These are phyloP conservation scores for Eurytoma californica DNA, from an alignment of 2,888 invertebrate species.

Conservation along the genomic window DNA sequence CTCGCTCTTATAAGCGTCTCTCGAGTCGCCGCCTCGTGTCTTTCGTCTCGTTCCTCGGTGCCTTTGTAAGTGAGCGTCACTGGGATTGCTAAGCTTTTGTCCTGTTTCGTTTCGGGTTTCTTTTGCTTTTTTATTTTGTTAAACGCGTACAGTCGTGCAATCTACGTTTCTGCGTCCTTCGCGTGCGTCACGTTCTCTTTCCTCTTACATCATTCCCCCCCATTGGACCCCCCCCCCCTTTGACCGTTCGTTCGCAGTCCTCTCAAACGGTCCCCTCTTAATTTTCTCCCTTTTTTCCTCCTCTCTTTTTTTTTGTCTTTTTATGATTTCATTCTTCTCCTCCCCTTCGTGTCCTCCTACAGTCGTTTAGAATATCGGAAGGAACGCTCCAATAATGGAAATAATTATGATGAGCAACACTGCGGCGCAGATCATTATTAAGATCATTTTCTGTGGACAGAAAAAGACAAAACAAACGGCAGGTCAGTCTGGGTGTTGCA, in stretches of 20 bases:
- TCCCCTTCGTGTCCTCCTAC: conserved; percentile 49
- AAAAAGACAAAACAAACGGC: conserved; percentile 55
- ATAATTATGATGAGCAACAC: conserved; percentile 72
- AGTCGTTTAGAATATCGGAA: conserved; percentile 68
- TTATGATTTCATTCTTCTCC: conserved; percentile 46
- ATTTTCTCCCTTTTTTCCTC: neutral
- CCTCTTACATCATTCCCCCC: conserved; percentile 25
- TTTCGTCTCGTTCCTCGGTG: too few relatives aligned
- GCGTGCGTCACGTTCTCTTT: conserved; percentile 48
- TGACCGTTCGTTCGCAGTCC: neutral
- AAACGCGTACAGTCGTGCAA: conserved; percentile 11
- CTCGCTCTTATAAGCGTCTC: neutral
- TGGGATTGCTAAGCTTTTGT: conserved; percentile 16
- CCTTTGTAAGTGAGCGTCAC: neutral
- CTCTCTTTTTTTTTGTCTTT: conserved; percentile 44
- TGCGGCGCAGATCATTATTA: conserved; percentile 74
- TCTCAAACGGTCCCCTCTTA: neutral
- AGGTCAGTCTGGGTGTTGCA: conserved; percentile 47
- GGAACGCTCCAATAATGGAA: conserved; percentile 69
- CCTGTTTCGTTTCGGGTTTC: conserved; percentile 3
- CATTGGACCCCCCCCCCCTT: neutral
- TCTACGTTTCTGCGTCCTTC: conserved; percentile 38
- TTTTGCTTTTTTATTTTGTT: neutral
- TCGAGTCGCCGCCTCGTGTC: too few relatives aligned
- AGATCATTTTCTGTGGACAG: conserved; percentile 73